A percentile compares a stretch with the other conserved stretches of the same genome.
Conservation (phyloP, 2,888 invertebrate genomes). For the Steinernema hermaphroditum region DNA sequence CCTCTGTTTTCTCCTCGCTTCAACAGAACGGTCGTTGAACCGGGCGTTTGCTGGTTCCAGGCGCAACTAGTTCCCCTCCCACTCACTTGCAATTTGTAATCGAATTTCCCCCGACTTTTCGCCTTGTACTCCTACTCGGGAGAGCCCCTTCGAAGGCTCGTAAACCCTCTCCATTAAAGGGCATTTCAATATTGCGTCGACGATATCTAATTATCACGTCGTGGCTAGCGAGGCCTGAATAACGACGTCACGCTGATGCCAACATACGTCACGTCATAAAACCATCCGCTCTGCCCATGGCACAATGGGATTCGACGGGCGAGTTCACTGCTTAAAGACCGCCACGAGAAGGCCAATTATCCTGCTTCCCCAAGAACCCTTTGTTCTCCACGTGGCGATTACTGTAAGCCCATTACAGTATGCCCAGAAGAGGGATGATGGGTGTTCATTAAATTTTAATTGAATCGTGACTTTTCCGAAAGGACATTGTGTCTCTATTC, state of each 20-base stretch:
- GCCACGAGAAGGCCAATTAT: background rate
- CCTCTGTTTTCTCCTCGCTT: background rate
- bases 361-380: constrained; percentile 12
- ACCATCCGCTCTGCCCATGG: background rate
- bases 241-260: constrained; percentile 27
- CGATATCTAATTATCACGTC: constrained; percentile 25
- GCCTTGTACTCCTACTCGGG: background rate
- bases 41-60: background rate
- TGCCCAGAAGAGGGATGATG: background rate
- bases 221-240: constrained; percentile 17
- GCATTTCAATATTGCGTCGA: background rate
- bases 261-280: constrained; percentile 15
- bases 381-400: too few species aligned
- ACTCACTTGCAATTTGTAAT: background rate
- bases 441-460: background rate
- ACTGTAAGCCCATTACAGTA: background rate
- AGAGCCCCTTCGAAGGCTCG: background rate
- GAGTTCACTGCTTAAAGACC: background rate
- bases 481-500: constrained; percentile 1
- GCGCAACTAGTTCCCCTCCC: background rate
- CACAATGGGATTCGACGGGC: background rate
- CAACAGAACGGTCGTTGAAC: constrained; percentile 8
- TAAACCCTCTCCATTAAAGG: background rate
- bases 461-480: background rate
- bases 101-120: background rate